Evolutionary conservation across 2,113 vertebrate genomes (phyloP).

Genomic region (Glaucidium brasilianum): DNA sequence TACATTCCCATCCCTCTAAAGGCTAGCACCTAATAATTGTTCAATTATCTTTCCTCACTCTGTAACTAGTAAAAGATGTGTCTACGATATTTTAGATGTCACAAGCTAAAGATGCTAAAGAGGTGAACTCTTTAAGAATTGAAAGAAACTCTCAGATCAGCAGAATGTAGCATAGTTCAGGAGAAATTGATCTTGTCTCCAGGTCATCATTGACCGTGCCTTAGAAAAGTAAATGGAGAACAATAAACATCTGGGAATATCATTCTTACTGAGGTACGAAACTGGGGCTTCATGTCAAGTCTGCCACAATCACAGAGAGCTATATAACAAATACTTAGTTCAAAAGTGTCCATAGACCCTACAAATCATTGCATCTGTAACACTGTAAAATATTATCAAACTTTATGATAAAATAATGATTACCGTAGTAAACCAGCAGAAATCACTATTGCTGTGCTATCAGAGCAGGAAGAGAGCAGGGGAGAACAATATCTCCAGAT

Average conservation of each 20-base stretch:
- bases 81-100: background rate
- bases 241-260: background rate
- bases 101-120: background rate
- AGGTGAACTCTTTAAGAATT: background rate
- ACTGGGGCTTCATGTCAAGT: background rate
- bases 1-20: background rate
- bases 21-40: background rate
- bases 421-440: background rate
- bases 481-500: background rate
- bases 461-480: background rate
- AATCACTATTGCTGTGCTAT: background rate
- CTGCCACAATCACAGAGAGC: background rate
- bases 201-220: background rate
- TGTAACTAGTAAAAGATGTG: background rate
- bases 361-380: background rate
- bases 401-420: background rate
- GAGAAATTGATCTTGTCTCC: background rate
- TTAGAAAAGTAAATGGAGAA: background rate
- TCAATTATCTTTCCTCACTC: background rate
- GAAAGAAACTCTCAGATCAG: background rate
- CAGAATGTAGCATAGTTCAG: background rate
- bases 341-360: background rate
- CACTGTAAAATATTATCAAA: background rate
- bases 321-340: background rate
- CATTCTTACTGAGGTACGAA: background rate